These are phyloP conservation scores for Leucoma salicis DNA, from an alignment of 2,888 invertebrate genomes.

Conservation along the genomic window DNA sequence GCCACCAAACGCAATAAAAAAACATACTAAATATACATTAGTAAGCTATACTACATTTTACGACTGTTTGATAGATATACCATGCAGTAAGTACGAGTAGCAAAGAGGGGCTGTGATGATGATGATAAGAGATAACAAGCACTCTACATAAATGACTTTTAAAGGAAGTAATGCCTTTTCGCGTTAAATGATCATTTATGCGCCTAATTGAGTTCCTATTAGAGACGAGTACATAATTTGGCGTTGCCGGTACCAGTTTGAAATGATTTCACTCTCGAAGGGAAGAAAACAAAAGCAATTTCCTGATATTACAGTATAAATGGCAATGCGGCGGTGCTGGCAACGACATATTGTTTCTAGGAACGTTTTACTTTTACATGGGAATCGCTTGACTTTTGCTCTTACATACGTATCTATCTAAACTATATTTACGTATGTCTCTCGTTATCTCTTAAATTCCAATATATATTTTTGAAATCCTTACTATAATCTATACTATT, in stretches of 20 bases:
- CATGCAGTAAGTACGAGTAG: no score
- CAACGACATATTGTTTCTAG: slow-evolving; percentile 53
- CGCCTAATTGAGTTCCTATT: slow-evolving; percentile 30
- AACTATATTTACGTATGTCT: no score
- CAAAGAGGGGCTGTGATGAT: no score
- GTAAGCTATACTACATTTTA: no score
- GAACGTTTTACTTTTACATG: slow-evolving; percentile 48
- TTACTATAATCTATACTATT: no score
- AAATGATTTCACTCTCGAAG: slow-evolving; percentile 38
- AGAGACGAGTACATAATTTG: slow-evolving; percentile 30
- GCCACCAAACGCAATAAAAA: no score
- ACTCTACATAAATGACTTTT: background rate
- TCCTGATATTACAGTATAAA: slow-evolving; percentile 48
- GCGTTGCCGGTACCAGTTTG: slow-evolving; percentile 23
- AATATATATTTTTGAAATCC: no score
- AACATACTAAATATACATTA: no score
- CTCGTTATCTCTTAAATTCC: no score
- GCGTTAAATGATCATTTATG: slow-evolving; percentile 26
- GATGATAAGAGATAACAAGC: background rate
- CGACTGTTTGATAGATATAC: no score
- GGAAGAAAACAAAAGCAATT: slow-evolving; percentile 48
- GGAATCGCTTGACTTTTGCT: slow-evolving; percentile 52
- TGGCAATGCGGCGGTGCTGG: slow-evolving; percentile 44
- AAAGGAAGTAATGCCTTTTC: slow-evolving; percentile 23
- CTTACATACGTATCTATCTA: slow-evolving; percentile 31